Percentiles rank a stretch among this genome's conserved stretches.
phyloP scores from a whole-genome alignment of 2,797 vertebrate genomes.

The Cirrhinus mrigala region DNA sequence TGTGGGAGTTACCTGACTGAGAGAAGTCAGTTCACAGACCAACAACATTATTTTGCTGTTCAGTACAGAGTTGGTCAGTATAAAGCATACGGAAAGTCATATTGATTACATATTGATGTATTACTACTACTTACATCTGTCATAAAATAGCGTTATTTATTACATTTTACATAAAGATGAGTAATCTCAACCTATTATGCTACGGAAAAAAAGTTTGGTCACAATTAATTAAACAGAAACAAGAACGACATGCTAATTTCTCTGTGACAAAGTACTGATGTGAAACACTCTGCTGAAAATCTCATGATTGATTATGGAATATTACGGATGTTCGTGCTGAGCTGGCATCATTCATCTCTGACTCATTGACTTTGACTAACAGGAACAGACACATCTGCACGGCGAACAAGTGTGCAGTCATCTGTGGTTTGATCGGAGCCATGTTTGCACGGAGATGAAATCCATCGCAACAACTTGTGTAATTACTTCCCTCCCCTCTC shows the following conservation, averaged over 20 bases:
- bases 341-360: slow-evolving; percentile 41
- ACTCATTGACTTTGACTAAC: slow-evolving; percentile 50
- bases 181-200: neutral
- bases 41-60: slow-evolving; percentile 8
- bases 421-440: slow-evolving; percentile 32
- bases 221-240: slow-evolving; percentile 36
- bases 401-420: slow-evolving; percentile 42
- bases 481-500: slow-evolving; percentile 21
- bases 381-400: slow-evolving; percentile 49
- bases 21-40: slow-evolving; percentile 7
- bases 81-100: neutral
- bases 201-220: neutral
- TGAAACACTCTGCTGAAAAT: slow-evolving; percentile 7
- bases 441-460: slow-evolving; percentile 41
- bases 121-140: neutral
- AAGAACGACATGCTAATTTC: slow-evolving; percentile 37
- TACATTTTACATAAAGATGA: neutral
- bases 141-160: neutral
- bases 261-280: slow-evolving; percentile 3
- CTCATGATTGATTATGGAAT: slow-evolving; percentile 42
- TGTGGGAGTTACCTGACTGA: neutral
- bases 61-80: neutral
- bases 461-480: slow-evolving; percentile 42
- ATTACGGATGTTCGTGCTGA: slow-evolving; percentile 42
- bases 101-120: neutral